These are phyloP conservation scores for Pantherophis vulpinus DNA, from an alignment of 2,797 vertebrate species.

Conservation along the genomic window DNA sequence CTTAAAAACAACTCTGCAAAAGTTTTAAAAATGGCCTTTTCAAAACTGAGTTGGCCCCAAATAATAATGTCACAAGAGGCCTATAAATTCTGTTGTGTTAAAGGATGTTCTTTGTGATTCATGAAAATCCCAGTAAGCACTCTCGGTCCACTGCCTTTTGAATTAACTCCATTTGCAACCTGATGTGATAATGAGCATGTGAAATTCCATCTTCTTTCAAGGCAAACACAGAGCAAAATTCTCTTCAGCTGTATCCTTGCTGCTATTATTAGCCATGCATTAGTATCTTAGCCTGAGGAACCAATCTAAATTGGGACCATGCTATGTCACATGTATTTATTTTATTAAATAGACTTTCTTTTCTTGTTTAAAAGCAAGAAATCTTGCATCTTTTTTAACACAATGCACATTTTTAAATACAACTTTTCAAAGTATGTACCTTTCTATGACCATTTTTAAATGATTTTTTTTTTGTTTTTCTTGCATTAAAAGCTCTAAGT, in stretches of 20 bases:
- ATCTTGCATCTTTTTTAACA: background rate
- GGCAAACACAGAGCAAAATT: background rate
- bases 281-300: background rate
- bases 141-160: background rate
- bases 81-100: background rate
- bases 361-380: background rate
- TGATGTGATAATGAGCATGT: background rate
- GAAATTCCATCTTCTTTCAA: background rate
- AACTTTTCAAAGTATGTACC: background rate
- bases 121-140: background rate
- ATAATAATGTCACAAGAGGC: background rate
- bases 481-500: background rate
- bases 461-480: background rate
- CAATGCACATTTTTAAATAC: background rate
- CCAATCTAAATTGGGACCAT: background rate
- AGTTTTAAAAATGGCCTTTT: background rate
- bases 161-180: background rate
- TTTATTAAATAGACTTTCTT: background rate
- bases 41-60: background rate
- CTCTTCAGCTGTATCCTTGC: background rate
- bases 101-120: background rate
- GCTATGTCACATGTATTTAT: background rate
- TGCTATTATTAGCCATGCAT: background rate
- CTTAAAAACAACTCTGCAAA: background rate
- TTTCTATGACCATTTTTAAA: background rate